A percentile compares a stretch with the other conserved stretches of the same genome.
phyloP scores from a whole-genome alignment of 2,888 invertebrate genomes.

The Monoplex corrugatus region DNA sequence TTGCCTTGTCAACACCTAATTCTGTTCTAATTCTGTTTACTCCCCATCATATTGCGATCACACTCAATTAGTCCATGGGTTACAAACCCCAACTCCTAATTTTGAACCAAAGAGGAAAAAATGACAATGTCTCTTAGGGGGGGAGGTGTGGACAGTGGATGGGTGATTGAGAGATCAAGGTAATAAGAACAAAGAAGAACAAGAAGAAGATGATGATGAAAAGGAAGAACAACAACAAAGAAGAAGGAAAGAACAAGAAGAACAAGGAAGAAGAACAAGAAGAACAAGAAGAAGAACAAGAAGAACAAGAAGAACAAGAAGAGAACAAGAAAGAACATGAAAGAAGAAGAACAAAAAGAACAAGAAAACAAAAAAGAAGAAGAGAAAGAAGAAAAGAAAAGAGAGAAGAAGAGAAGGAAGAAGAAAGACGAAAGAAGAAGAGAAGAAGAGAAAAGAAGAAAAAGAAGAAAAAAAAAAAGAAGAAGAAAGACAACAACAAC shows the following conservation, averaged over 20 bases:
- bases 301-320: neutral
- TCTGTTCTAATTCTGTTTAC: conserved; percentile 41
- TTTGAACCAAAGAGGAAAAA: neutral
- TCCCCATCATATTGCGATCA: conserved; percentile 15
- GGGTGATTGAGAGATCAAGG: neutral
- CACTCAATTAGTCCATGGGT: neutral
- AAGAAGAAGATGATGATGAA: neutral
- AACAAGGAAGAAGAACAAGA: too few relatives aligned
- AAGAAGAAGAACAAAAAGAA: too few relatives aligned
- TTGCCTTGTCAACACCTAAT: neutral
- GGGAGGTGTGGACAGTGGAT: neutral
- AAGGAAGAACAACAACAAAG: neutral
- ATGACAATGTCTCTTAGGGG: neutral
- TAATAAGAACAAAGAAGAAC: too few relatives aligned
- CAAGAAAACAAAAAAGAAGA: too few relatives aligned
- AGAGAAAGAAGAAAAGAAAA: too few relatives aligned
- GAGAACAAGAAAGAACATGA: neutral
- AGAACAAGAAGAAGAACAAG: neutral
- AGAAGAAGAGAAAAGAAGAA: too few relatives aligned
- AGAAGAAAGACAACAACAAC: too few relatives aligned
- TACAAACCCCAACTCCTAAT: neutral
- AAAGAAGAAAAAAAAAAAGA: too few relatives aligned
- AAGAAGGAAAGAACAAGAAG: neutral
- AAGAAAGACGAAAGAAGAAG: too few relatives aligned
- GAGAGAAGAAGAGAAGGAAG: too few relatives aligned